Base-by-base conservation (phyloP, 92 coral and sea anemone genomes). In the Porites evermanni region DNA sequence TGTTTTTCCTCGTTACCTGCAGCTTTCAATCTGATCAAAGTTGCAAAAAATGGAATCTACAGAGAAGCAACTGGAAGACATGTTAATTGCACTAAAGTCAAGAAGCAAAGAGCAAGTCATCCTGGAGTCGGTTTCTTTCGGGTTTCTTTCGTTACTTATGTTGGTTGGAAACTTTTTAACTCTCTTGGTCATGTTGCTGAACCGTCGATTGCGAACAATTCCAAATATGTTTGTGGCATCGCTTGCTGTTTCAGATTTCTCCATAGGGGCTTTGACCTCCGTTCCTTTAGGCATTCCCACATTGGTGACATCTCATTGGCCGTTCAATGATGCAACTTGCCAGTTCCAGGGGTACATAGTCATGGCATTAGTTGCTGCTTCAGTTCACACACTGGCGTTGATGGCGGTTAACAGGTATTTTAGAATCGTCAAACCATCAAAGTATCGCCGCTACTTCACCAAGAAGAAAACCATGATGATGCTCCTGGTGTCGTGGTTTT, bases 161-260 rank as follows among this genome's bases (percentile, higher is more conserved):
- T 56, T 56, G 12, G 1, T 56, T 56, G 61, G 61, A 56, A 56
- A 56, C 61, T 56, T 56, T 56, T 53, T 92, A 81, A 92, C 92
- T 3, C 56, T 89, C 47, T 71, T 64, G 23, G 85, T 92, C 6
- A 87, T 92, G 8, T 52, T 64, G 50, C 76, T 61, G 54, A 84
- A 85, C 58, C 78, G 82, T 19, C 80, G 47, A 1, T 72, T 88
- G 17, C 89, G 74, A 21, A 91, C 92, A 6, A 66, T 75, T 47
- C 87, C 92, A 17, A 91, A 88, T 50, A 67, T 60, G 14, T 84
- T 91, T 61, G 74, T 91, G 32, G 86, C 83, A 18, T 91, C 92
- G 9, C 75, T 91, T 61, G 92, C 94, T 17, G 24, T 91, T n/a
- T 88, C 94, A 4, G 94, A 91, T 64, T 54, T 91, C 60, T 89